These are phyloP conservation scores for Phoebastria nigripes DNA, from an alignment of 2,797 vertebrate species.

Conservation along the genomic window DNA sequence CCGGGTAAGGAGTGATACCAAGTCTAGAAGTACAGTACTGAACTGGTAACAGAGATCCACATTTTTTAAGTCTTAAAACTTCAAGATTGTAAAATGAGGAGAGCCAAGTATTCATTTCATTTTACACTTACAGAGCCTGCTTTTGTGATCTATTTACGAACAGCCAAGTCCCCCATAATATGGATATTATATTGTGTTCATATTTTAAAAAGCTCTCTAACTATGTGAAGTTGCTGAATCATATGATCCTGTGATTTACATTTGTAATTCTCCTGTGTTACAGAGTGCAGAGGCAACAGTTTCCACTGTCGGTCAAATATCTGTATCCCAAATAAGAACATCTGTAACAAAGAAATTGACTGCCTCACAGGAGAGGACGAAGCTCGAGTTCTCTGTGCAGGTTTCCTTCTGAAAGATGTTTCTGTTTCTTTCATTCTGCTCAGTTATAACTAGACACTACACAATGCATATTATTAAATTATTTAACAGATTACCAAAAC, in stretches of 20 bases:
- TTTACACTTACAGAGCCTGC: neutral
- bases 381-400: slow-evolving; percentile 5
- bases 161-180: neutral
- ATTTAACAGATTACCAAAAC: neutral
- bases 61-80: neutral
- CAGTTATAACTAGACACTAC: neutral
- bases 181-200: neutral
- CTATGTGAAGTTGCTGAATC: neutral
- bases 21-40: neutral
- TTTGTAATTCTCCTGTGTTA: neutral
- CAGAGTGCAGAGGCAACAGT: slow-evolving; percentile 76
- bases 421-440: neutral
- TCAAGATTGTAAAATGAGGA: neutral
- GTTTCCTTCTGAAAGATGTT: neutral
- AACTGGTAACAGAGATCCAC: neutral
- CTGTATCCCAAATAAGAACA: slow-evolving; percentile 74
- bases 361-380: slow-evolving; percentile 90
- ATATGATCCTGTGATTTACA: neutral
- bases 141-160: neutral
- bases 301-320: slow-evolving; percentile 83
- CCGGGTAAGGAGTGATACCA: neutral
- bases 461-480: neutral
- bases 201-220: neutral
- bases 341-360: slow-evolving; percentile 78
- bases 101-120: neutral